Percentiles rank a stretch among this genome's conserved stretches.
Evolutionary conservation across 2,888 invertebrate genomes (phyloP).

Genomic region (Ceramica pisi): DNA sequence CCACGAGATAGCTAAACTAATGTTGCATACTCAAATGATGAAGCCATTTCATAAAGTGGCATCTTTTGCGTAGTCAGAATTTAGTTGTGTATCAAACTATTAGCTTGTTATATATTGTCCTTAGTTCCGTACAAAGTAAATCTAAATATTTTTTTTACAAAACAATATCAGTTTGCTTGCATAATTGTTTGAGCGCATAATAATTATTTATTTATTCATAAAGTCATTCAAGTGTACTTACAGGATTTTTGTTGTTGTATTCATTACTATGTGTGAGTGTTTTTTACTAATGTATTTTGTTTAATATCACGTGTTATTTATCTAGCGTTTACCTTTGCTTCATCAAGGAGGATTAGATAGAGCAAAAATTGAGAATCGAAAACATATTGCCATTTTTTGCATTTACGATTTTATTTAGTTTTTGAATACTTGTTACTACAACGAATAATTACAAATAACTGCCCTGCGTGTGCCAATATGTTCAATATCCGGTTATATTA

Average conservation of each 20-base stretch:
- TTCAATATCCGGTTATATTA: conserved; percentile 54
- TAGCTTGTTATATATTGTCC: conserved; percentile 60
- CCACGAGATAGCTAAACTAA: conserved; percentile 42
- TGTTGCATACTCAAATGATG: conserved; percentile 31
- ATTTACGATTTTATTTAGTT: conserved; percentile 86
- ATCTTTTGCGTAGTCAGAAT: conserved; percentile 39
- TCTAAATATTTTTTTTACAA: conserved; percentile 50
- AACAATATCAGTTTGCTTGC: conserved; percentile 75
- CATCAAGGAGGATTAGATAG: conserved; percentile 71
- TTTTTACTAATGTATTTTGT: conserved; percentile 76
- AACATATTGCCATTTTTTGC: conserved; percentile 89
- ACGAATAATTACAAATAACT: conserved; percentile 77
- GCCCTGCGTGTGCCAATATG: conserved; percentile 82
- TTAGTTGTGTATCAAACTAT: conserved; percentile 50
- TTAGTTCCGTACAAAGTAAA: conserved; percentile 55
- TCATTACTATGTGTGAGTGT: conserved; percentile 79
- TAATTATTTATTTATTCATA: conserved; percentile 82
- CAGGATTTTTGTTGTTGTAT: conserved; percentile 74
- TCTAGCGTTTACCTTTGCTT: conserved; percentile 75
- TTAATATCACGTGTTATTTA: conserved; percentile 72
- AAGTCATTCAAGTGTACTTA: conserved; percentile 79
- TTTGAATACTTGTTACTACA: conserved; percentile 81
- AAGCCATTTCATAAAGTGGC: conserved; percentile 37
- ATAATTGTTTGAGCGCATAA: conserved; percentile 82
- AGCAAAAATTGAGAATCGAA: conserved; percentile 78